Conservation (phyloP, 92 coral and sea anemone species). For the Bergia puertoricense region DNA sequence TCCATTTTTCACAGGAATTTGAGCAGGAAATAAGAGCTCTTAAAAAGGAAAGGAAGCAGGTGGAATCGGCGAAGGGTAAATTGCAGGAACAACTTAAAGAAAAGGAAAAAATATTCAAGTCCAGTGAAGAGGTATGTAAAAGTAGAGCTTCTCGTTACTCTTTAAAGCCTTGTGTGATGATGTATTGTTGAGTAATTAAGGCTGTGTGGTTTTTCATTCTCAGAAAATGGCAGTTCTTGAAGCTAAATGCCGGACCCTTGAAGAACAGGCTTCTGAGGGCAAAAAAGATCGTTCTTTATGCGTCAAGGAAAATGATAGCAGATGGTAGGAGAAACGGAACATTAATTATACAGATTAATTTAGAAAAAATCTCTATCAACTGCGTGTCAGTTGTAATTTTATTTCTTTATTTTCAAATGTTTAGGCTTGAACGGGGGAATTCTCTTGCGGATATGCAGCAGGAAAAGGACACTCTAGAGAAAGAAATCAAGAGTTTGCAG, state of each 20-base stretch:
- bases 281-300: not conserved
- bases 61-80: conserved; percentile 61
- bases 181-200: not conserved
- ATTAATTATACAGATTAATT: not conserved
- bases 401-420: not conserved
- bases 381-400: not conserved
- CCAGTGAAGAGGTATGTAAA: conserved; percentile 43
- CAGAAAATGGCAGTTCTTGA: conserved; percentile 41
- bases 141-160: not conserved
- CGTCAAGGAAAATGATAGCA: not conserved
- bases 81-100: conserved; percentile 75
- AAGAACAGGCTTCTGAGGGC: conserved; percentile 7
- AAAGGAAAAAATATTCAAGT: conserved; percentile 48
- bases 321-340: conserved; percentile 6
- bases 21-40: conserved; percentile 69
- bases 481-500: conserved; percentile 51
- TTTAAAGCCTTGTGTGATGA: not conserved
- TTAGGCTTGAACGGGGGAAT: conserved; percentile 48
- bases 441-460: conserved; percentile 52
- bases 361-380: not conserved
- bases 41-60: conserved; percentile 67
- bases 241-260: conserved; percentile 14
- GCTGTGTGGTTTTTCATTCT: not conserved
- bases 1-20: conserved; percentile 44
- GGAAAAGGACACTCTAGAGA: conserved; percentile 56